Evolutionary conservation across 2,888 invertebrate genomes (phyloP), one percentile per base, ranked within the genome.

Genomic region (Eubasilissa splendida): DNA sequence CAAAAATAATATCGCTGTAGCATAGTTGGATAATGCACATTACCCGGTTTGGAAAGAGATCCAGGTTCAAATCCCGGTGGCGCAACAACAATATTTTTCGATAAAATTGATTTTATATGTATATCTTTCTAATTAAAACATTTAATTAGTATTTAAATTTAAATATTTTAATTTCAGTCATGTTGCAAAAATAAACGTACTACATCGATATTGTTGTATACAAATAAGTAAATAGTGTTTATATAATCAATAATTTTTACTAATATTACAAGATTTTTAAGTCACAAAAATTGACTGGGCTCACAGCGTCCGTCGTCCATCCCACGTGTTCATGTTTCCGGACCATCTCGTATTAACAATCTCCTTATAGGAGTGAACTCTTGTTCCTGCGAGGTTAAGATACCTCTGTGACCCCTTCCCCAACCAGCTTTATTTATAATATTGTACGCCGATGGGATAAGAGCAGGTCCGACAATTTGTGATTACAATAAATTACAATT

Each of bases 351-450:
- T 75, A 78, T 81, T 75, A 81, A 74, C 81, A 74, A 81, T 78
- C 81, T 78, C 81, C 81, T 78, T 78, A 81, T 81, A 75, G 78
- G 81, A 81, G 73, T 77, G 81, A 78, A 77, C 81, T 81, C 78
- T 78, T 66, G 73, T 76, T 63, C 33, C 56, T 31, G 58, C 22
- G 59, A 75, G 81, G 78, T 81, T 75, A 81, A 81, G 74, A 74
- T 80, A 80, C 80, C 77, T 65, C 74, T 74, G 54, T 80, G 80
- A 80, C 80, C 80, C 77, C 70, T 70, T 68, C 70, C 76, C 59
- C 70, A 66, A 14, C n/a, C 14, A 70, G 58, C 58, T 66, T 76
- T 70, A 70, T 53, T 80, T 80, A 76, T 80, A 71, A 68, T 73
- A 76, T 77, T 70, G 77, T 42, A 54, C 59, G 58, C 76, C 58